A percentile compares a stretch with the other conserved stretches of the same genome.
phyloP scores from a whole-genome alignment of 2,888 invertebrate species.

The Pseudococcus jackbeardsleyi region DNA sequence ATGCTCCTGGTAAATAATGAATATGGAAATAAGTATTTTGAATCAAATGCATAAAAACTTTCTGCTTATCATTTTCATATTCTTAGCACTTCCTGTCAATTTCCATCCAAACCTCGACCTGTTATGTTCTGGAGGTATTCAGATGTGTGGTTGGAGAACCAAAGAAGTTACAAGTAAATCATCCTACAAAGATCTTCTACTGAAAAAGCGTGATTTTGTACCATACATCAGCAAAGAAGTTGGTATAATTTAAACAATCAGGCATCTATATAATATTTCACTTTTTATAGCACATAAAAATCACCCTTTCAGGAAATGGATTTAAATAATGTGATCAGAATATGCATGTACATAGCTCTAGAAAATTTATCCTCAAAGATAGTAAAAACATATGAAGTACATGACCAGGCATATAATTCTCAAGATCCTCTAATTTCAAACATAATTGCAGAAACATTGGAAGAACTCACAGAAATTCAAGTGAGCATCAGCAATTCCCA shows the following conservation, averaged over 20 bases:
- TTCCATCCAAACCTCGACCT: constrained; percentile 71
- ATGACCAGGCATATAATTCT: not conserved
- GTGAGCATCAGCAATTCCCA: not conserved
- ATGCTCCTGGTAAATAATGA: not conserved
- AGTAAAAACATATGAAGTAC: constrained; percentile 71
- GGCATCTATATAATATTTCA: too few species aligned
- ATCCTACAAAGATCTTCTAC: constrained; percentile 80
- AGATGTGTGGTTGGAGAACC: constrained; percentile 82
- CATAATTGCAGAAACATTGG: not conserved
- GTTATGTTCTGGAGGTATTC: constrained; percentile 80
- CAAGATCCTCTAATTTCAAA: not conserved
- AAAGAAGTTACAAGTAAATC: constrained; percentile 80
- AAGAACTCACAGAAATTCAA: not conserved
- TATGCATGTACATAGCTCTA: constrained; percentile 68
- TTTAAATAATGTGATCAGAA: not conserved
- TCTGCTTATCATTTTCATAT: too few species aligned
- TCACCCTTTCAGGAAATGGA: not conserved
- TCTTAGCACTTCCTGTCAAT: constrained; percentile 70
- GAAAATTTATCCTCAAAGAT: constrained; percentile 70
- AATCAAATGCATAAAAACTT: too few species aligned
- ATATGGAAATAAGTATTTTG: too few species aligned
- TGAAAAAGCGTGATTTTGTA: constrained; percentile 82
- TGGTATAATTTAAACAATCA: too few species aligned
- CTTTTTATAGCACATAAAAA: not conserved
- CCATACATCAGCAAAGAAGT: constrained; percentile 72